Percentiles rank a stretch among this genome's conserved stretches.
phyloP scores from a whole-genome alignment of 2,113 vertebrate genomes.

The Lepidothrix coronata region DNA sequence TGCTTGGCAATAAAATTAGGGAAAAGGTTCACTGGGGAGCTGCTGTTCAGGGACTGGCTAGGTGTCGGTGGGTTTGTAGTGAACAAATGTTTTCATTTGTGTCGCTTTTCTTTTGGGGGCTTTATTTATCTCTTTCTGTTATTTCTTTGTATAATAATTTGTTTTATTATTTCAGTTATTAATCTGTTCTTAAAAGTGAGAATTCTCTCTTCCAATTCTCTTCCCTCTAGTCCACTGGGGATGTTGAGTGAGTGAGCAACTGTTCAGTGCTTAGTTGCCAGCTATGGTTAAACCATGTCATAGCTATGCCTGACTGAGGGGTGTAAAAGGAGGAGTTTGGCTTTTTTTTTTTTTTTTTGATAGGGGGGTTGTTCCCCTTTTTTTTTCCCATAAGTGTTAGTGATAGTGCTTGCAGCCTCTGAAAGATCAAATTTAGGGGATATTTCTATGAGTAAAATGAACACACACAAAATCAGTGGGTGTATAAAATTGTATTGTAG shows the following conservation, averaged over 20 bases:
- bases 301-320: not conserved
- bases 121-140: not conserved
- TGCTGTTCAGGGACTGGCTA: not conserved
- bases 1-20: not conserved
- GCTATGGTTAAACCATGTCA: not conserved
- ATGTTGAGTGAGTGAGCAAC: not conserved
- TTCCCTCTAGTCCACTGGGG: no score
- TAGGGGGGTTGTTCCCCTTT: not conserved
- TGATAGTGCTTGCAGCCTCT: not conserved
- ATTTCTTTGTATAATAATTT: not conserved
- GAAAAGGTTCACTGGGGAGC: no score
- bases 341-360: rapidly evolving
- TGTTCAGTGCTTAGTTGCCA: not conserved
- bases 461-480: not conserved
- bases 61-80: not conserved
- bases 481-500: not conserved
- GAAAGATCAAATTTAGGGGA: not conserved
- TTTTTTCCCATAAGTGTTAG: not conserved
- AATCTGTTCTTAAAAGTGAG: not conserved
- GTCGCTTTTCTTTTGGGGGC: not conserved
- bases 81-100: not conserved
- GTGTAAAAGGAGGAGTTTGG: not conserved
- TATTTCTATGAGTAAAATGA: not conserved
- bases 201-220: not conserved
- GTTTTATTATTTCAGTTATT: not conserved